Base-by-base conservation (phyloP, 1,140 invertebrate species). In the Megalonaias nervosa region DNA sequence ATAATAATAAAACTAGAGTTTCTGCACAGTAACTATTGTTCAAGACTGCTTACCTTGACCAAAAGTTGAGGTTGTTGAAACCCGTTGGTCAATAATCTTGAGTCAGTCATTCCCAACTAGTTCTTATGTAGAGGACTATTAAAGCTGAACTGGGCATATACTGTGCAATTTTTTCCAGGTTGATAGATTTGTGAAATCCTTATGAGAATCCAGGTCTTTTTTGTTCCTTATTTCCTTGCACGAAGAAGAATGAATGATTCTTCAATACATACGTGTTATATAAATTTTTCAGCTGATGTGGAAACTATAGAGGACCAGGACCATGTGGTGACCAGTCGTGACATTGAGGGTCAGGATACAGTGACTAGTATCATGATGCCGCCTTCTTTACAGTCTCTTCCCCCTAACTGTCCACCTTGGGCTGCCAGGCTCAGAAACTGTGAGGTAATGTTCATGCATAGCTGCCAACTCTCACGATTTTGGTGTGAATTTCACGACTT, bases 321-420 rank as follows among this genome's bases (percentile, higher is more conserved):
- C 31, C 74, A 67, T 58, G 57, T 58, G 15, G 68, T 68, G 19
- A 70, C 66, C 68, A 16, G 58, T 23, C 31, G 17, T 57, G 16
- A 62, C 71, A 16, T n/a, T 62, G 21, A 56, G 38, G 38, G 38
- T 48, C 38, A 48, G 38, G 38, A 48, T 48, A 48, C 38, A 48
- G 38, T 81, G 21, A 68, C 77, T 21, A 74, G 67, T 55, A 76
- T 87, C 12, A 64, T 89, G 71, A 85, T 86, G 84, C 85, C 86
- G 17, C 84, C 84, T 14, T 82, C 82, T 15, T n/a, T 64, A 14
- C 71, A 76, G 64, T 65, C 79, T 15, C 74, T 87, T 5, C 86
- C 85, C 0, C 76, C 84, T 19, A 83, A 85, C 38, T 88, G 84
- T 79, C 89, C 89, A 11, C 23, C 83, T 23, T 90, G 89, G 89